Percentiles rank a stretch among this genome's conserved stretches.
Conservation (phyloP, 2,113 vertebrate genomes). For the Phrynocephalus versicolor region DNA sequence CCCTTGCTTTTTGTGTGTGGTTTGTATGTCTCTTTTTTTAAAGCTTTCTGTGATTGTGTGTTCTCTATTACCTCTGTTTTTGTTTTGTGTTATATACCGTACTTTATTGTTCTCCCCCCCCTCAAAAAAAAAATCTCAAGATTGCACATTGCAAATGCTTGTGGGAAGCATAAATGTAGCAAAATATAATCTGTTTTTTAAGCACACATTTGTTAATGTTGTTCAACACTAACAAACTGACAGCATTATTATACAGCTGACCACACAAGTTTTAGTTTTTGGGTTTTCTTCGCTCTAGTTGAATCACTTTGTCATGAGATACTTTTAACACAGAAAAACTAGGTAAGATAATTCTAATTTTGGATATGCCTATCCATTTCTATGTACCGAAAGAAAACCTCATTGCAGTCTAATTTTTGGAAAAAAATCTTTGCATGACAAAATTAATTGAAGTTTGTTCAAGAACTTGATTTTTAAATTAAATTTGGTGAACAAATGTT, state of each 20-base stretch:
- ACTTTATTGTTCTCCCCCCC: conserved; percentile 70
- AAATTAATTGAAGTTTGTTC: neutral
- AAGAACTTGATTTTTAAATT: neutral
- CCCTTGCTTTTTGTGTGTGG: conserved; percentile 59
- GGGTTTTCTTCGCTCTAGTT: conserved; percentile 65
- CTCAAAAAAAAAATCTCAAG: conserved; percentile 93
- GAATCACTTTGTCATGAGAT: conserved; percentile 25
- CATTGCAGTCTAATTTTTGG: neutral
- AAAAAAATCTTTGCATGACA: conserved; percentile 24
- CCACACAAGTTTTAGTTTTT: conserved; percentile 72
- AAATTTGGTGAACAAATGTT: conserved; percentile 2
- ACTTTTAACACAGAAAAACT: conserved; percentile 10
- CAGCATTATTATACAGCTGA: conserved; percentile 27
- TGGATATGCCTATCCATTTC: neutral
- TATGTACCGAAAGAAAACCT: neutral
- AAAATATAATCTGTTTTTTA: conserved; percentile 36
- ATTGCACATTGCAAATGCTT: conserved; percentile 81
- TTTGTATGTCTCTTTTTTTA: conserved; percentile 78
- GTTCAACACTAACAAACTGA: conserved; percentile 16
- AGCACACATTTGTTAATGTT: conserved; percentile 7
- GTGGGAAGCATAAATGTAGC: conserved; percentile 67
- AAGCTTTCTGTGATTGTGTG: conserved; percentile 80
- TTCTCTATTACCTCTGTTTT: conserved; percentile 76
- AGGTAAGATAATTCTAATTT: conserved; percentile 14
- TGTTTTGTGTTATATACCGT: conserved; percentile 78